Conservation (phyloP, 2,113 vertebrate genomes). For the Scomber scombrus region DNA sequence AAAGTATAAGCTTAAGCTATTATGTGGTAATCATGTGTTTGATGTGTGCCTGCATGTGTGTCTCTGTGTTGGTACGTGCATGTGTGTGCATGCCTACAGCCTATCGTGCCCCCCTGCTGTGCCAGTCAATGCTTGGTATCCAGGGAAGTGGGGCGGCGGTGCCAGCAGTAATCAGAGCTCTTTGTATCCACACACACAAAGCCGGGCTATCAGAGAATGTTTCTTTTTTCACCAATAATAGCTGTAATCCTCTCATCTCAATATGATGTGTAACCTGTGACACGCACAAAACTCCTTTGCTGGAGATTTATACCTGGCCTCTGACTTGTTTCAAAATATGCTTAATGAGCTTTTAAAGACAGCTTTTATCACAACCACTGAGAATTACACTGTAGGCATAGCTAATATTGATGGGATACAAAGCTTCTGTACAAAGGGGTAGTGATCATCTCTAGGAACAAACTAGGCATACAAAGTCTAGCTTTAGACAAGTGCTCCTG, state of each 20-base stretch:
- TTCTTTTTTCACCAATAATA: constrained; percentile 48
- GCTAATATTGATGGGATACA: neutral
- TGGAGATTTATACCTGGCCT: constrained; percentile 26
- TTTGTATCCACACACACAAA: constrained; percentile 62
- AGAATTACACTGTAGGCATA: constrained; percentile 9
- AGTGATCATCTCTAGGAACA: neutral
- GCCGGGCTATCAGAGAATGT: constrained; percentile 43
- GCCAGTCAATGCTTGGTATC: constrained; percentile 56
- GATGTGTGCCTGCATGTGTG: constrained; percentile 33
- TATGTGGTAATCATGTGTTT: constrained; percentile 36
- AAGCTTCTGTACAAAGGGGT: neutral
- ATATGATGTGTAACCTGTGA: constrained; percentile 45
- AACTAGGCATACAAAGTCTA: neutral
- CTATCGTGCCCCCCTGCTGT: constrained; percentile 45
- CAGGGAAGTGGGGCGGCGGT: constrained; percentile 54
- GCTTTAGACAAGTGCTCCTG: neutral
- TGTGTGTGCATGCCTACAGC: constrained; percentile 19
- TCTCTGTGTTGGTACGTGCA: constrained; percentile 4
- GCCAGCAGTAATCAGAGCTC: constrained; percentile 75
- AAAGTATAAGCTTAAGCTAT: constrained; percentile 14
- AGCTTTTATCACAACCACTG: constrained; percentile 13
- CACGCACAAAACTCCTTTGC: constrained; percentile 1
- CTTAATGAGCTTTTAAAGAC: constrained; percentile 53
- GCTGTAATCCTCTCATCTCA: constrained; percentile 67
- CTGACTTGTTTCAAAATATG: constrained; percentile 45